Conservation (phyloP, 1,140 invertebrate species). For the Pygmarrhopalites habei region DNA sequence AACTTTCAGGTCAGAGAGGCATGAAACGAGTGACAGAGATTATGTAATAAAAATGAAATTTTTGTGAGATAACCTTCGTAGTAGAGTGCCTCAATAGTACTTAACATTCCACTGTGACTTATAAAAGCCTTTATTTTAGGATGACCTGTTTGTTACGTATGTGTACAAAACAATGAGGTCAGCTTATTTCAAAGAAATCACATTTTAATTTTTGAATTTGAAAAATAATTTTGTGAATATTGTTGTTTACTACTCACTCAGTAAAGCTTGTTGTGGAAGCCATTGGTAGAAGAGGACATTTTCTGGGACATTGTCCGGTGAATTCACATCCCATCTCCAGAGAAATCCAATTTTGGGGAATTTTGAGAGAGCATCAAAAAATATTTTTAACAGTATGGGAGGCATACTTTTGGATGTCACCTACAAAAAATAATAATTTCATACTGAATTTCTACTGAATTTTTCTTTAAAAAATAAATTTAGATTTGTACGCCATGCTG, state of each 20-base stretch:
- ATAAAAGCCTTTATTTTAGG: constrained; percentile 28
- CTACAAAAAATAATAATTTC: too few relatives aligned
- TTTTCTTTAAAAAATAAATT: too few relatives aligned
- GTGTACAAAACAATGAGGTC: not conserved
- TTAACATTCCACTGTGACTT: constrained; percentile 27
- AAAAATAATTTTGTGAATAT: not conserved
- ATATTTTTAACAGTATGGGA: constrained; percentile 19
- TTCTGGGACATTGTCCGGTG: constrained; percentile 16
- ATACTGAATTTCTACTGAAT: too few relatives aligned
- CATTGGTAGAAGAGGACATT: constrained; percentile 34
- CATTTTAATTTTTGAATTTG: not conserved
- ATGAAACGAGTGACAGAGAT: too few relatives aligned
- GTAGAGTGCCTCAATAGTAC: constrained; percentile 27
- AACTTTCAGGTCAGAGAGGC: too few relatives aligned
- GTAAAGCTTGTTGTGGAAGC: constrained; percentile 36
- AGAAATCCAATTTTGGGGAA: constrained; percentile 25
- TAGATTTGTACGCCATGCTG: too few relatives aligned
- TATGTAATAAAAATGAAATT: too few relatives aligned
- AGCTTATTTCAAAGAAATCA: not conserved
- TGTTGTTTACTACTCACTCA: constrained; percentile 24
- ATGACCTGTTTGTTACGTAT: constrained; percentile 25
- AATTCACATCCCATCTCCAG: constrained; percentile 35
- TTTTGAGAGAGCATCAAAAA: constrained; percentile 15
- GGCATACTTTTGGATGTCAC: too few relatives aligned
- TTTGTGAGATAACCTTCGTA: too few relatives aligned